Percentiles rank a stretch among this genome's conserved stretches.
Evolutionary conservation across 2,888 invertebrate species (phyloP).

Genomic region (Strigamia crassipes): DNA sequence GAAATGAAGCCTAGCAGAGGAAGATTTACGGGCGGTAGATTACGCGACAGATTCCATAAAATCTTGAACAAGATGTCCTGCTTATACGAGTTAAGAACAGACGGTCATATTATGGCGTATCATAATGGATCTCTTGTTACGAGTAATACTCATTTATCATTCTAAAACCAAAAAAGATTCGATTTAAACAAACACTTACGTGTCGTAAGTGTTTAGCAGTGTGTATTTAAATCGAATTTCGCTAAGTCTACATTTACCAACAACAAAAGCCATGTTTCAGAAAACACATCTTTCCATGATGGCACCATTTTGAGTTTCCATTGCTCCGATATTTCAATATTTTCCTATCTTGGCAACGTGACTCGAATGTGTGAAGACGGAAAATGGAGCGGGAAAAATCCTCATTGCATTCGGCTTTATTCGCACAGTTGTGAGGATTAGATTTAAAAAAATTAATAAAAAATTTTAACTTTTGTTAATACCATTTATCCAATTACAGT

Average conservation of each 20-base stretch:
- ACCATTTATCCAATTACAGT: background rate
- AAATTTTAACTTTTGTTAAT: background rate
- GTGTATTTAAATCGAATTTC: too few species aligned
- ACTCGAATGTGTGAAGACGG: background rate
- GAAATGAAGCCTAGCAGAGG: background rate
- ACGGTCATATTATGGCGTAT: background rate
- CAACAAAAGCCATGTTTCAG: background rate
- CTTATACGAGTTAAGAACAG: background rate
- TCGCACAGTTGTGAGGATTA: background rate
- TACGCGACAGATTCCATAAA: background rate
- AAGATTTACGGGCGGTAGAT: background rate
- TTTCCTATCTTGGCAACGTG: background rate
- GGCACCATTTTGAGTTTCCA: background rate
- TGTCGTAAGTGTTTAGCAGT: too few species aligned
- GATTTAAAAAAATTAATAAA: background rate
- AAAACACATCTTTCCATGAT: background rate
- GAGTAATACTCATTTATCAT: background rate
- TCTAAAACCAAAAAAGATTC: too few species aligned
- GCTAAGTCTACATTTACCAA: background rate
- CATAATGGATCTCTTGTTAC: background rate
- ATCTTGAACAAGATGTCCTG: background rate
- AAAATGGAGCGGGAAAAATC: background rate
- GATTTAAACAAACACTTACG: too few species aligned
- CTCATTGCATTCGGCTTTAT: slow-evolving; percentile 1
- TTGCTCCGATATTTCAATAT: background rate